These are phyloP conservation scores for Symphodus melops DNA, from an alignment of 2,113 vertebrate genomes.

Conservation along the genomic window DNA sequence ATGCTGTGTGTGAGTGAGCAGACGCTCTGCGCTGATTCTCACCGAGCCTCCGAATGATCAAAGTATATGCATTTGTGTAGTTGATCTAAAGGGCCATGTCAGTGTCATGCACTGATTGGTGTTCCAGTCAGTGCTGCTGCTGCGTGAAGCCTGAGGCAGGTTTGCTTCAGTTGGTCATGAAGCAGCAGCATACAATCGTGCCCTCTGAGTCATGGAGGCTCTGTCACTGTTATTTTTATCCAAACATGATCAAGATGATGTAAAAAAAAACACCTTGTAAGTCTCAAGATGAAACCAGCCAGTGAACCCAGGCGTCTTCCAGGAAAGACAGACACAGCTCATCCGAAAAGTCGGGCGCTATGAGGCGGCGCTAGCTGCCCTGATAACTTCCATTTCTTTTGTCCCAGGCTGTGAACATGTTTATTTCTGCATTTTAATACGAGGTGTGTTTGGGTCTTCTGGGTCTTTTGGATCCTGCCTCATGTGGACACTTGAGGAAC, in stretches of 20 bases:
- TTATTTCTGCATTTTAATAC: no score
- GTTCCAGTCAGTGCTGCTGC: neutral
- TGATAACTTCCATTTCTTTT: no score
- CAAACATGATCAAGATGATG: neutral
- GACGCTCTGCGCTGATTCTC: neutral
- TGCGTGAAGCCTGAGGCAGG: neutral
- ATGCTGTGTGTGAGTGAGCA: no score
- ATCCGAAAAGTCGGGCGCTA: no score
- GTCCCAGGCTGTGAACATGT: no score
- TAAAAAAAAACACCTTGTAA: neutral
- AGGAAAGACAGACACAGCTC: no score
- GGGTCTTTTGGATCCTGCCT: no score
- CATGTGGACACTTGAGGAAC: no score
- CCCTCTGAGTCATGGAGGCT: constrained; percentile 24
- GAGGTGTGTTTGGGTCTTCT: no score
- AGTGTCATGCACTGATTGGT: neutral
- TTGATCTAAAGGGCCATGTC: neutral
- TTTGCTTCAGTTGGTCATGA: constrained; percentile 24
- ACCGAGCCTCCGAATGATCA: no score
- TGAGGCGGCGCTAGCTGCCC: no score
- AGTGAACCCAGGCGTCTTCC: neutral
- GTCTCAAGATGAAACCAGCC: neutral
- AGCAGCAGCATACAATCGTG: constrained; percentile 1
- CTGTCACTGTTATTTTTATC: constrained; percentile 18
- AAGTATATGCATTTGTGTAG: neutral